Base-by-base conservation (phyloP, 2,113 vertebrate species). In the Talpa occidentalis region DNA sequence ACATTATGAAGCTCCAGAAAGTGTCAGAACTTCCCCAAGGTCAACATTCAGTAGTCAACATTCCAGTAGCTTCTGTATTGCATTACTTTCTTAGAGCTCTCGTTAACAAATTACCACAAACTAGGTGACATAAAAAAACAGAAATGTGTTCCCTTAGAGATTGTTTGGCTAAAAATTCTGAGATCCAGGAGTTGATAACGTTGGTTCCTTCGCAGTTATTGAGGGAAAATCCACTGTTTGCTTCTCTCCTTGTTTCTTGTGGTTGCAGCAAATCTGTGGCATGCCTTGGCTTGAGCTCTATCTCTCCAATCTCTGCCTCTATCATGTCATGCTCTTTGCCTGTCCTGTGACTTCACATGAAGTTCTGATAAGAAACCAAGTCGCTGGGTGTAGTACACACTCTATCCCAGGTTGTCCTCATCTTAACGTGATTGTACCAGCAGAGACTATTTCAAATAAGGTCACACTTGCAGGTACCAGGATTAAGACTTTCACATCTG, bases 71-170 rank as follows among this genome's bases (percentile, higher is more conserved):
- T 19, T 47, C 21, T 52, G 7, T 10, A 54, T 26, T 86, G 17
- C 10, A 1, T 32, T 24, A 6, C 7, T n/a, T 49, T n/a, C n/a
- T n/a, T n/a, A n/a, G 11, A 15, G 2, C 26, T 24, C 2, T 30
- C 2, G 3, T 7, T 49, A 66, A 81, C 2, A 54, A 79, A 60
- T 40, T 5, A 69, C 5, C 28, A 59, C 32, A 30, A 6, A 17
- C 0, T 3, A 2, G 12, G 14, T 56, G 24, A 2, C 2, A 67
- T 73, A 32, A 9, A 67, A 66, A 17, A 49, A 16, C 19, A 73
- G 6, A 86, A 60, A 37, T 44, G 12, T 64, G 28, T 37, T 44
- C 16, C 79, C 44, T 49, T 10, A 19, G 22, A 10, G 0, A 72
- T 77, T 19, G 28, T 1, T n/a, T 52, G 49, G 60, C 16, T 84